phyloP scores from a whole-genome alignment of 2,888 invertebrate species.

The Venusia cambrica region DNA sequence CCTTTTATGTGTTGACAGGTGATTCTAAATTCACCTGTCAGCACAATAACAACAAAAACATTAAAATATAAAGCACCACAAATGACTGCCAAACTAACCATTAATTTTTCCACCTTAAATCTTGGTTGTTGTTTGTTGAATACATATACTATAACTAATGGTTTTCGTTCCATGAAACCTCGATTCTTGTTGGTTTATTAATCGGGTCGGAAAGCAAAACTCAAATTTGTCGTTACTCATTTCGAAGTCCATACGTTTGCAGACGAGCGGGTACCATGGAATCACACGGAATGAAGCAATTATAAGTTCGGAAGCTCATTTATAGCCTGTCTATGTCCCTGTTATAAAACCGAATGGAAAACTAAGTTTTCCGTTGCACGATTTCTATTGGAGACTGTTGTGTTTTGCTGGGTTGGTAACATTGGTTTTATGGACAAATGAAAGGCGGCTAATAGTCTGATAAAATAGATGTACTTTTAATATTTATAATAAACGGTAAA shows the following conservation, averaged over 20 bases:
- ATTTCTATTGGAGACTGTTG: slow-evolving; percentile 45
- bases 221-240: slow-evolving; percentile 11
- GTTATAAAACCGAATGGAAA: slow-evolving; percentile 70
- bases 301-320: slow-evolving; percentile 76
- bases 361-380: slow-evolving; percentile 59
- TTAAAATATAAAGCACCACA: neutral
- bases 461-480: neutral
- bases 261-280: slow-evolving; percentile 48
- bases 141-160: no score
- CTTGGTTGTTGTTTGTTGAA: no score
- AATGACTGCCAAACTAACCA: no score
- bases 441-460: no score
- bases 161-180: no score
- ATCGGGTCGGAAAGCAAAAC: no score
- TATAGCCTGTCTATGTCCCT: slow-evolving; percentile 74
- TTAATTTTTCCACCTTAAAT: no score
- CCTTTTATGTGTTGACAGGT: slow-evolving; percentile 49
- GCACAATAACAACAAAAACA: neutral
- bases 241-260: slow-evolving; percentile 21
- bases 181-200: no score
- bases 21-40: slow-evolving; percentile 35
- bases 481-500: neutral
- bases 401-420: slow-evolving; percentile 22
- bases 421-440: slow-evolving; percentile 3
- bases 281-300: slow-evolving; percentile 77